Percentiles rank a stretch among this genome's conserved stretches.
Evolutionary conservation across 2,113 vertebrate genomes (phyloP).

Genomic region (Crocuta crocuta): DNA sequence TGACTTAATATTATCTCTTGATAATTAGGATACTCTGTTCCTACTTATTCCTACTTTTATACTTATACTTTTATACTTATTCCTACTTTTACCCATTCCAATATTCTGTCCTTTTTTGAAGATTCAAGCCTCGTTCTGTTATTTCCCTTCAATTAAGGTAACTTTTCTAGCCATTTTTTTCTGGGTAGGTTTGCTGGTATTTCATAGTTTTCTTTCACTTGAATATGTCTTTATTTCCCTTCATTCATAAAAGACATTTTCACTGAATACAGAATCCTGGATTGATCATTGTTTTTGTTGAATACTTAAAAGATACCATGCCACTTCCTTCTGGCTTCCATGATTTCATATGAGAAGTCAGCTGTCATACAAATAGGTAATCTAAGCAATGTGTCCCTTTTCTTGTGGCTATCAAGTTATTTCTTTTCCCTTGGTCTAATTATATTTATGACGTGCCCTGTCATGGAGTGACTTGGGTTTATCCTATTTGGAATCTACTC

Average conservation of each 20-base stretch:
- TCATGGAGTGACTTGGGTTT: neutral
- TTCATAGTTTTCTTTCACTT: neutral
- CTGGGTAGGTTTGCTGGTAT: neutral
- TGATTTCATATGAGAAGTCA: neutral
- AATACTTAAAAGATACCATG: conserved; percentile 1
- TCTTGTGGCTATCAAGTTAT: neutral
- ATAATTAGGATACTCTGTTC: neutral
- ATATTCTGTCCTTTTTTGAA: conserved; percentile 24
- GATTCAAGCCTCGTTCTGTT: neutral
- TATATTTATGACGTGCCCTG: neutral
- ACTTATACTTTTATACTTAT: no score
- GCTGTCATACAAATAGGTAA: neutral
- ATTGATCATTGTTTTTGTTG: neutral
- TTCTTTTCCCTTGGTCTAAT: neutral
- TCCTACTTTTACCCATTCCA: neutral
- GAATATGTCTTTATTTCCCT: neutral
- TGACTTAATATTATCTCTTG: neutral
- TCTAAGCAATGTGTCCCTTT: neutral
- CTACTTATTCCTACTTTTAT: neutral
- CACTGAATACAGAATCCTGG: neutral
- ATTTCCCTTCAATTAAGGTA: neutral
- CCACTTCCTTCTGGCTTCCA: neutral
- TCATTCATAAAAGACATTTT: neutral
- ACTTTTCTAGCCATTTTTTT: neutral
- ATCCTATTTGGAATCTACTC: neutral